Conservation (phyloP, 92 coral and sea anemone species). For the Ricordea florida region DNA sequence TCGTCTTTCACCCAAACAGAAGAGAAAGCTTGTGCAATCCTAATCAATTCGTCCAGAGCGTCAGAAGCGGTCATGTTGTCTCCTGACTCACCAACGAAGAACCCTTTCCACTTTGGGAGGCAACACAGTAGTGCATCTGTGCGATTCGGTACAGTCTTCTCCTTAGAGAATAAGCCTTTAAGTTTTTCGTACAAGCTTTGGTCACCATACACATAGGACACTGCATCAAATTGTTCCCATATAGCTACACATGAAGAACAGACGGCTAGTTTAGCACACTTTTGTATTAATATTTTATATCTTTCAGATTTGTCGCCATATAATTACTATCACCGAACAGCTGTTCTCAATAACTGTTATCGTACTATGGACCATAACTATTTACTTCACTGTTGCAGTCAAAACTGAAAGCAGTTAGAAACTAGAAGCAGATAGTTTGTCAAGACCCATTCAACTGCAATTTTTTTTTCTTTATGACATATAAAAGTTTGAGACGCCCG, state of each 20-base stretch:
- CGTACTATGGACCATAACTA: no score
- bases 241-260: background rate
- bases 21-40: background rate
- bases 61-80: slow-evolving; percentile 40
- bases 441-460: no score
- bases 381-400: no score
- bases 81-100: background rate
- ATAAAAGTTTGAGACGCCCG: no score
- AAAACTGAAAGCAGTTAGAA: no score
- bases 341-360: no score
- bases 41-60: slow-evolving; percentile 29
- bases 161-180: background rate
- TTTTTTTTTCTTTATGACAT: no score
- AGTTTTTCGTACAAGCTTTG: background rate
- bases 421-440: no score
- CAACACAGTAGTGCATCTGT: background rate
- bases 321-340: no score
- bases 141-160: background rate
- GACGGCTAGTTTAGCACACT: no score
- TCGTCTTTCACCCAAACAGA: background rate
- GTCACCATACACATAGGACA: slow-evolving; percentile 10
- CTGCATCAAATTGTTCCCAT: slow-evolving; percentile 63
- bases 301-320: no score
- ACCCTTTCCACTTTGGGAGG: slow-evolving; percentile 66
- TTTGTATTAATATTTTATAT: no score